A percentile compares a stretch with the other conserved stretches of the same genome.
Conservation (phyloP, 2,888 invertebrate species). For the Epistrophella euchroma region DNA sequence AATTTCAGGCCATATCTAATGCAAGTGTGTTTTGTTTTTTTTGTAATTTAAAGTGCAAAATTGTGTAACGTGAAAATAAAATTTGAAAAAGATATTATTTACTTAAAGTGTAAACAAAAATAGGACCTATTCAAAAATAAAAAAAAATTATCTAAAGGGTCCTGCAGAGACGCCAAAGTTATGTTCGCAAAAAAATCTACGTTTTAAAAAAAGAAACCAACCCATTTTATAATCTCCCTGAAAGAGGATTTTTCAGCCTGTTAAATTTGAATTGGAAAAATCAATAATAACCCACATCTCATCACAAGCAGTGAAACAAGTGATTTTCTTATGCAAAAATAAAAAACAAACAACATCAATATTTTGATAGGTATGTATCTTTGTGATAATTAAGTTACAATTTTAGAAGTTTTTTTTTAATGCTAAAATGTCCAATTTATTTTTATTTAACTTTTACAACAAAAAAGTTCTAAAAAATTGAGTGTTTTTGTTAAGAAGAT, state of each 20-base stretch:
- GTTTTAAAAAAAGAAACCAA: background rate
- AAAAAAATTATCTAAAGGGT: background rate
- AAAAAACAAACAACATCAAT: constrained; percentile 4
- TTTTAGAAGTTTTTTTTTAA: background rate
- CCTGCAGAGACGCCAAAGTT: background rate
- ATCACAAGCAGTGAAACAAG: constrained; percentile 1
- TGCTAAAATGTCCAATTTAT: constrained; percentile 11
- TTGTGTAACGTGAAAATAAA: constrained; percentile 4
- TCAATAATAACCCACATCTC: constrained; percentile 48
- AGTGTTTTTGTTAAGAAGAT: constrained; percentile 14
- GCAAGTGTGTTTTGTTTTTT: constrained; percentile 2
- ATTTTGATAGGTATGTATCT: constrained; percentile 29
- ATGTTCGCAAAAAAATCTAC: background rate
- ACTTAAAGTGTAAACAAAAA: background rate
- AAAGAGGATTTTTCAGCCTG: constrained; percentile 36
- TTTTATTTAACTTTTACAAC: background rate
- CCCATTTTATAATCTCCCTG: background rate
- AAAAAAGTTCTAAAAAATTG: background rate
- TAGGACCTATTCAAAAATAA: background rate
- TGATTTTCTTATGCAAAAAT: constrained; percentile 19
- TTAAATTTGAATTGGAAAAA: constrained; percentile 61
- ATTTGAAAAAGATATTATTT: background rate
- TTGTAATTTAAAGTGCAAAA: constrained; percentile 6
- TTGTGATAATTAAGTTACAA: background rate
- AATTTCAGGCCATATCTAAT: background rate